phyloP scores from a whole-genome alignment of 2,888 invertebrate species.

The Mellilla xanthometata region DNA sequence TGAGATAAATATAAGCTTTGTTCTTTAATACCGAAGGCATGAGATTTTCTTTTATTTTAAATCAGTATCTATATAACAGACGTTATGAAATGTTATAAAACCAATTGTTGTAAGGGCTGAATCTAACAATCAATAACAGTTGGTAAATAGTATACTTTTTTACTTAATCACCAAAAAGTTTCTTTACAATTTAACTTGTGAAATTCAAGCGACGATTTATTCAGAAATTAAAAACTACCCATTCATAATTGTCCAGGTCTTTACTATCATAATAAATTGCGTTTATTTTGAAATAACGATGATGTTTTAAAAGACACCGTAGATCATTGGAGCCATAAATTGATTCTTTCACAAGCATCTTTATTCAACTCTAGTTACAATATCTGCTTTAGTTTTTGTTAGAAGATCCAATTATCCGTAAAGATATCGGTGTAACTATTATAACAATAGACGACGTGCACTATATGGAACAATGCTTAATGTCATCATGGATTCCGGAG shows the following conservation, averaged over 20 bases:
- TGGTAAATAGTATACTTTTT: no score
- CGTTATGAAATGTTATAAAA: no score
- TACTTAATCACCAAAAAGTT: no score
- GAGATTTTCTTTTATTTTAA: no score
- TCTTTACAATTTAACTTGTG: neutral
- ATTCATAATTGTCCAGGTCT: conserved; percentile 1
- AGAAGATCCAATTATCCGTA: neutral
- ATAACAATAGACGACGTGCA: no score
- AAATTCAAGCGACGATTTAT: neutral
- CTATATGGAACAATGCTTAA: no score
- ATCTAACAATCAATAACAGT: no score
- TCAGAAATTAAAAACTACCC: neutral
- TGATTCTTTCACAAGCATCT: conserved; percentile 15
- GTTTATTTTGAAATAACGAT: conserved; percentile 8
- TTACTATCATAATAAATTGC: conserved; percentile 8
- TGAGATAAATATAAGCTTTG: no score
- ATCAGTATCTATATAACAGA: no score
- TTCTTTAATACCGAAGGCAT: no score
- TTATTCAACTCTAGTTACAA: conserved; percentile 2
- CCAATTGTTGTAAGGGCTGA: no score
- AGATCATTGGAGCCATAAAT: conserved; percentile 16
- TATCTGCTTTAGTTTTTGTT: neutral
- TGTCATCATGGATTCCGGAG: no score
- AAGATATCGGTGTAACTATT: neutral
- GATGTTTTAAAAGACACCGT: conserved; percentile 12